Evolutionary conservation across 2,888 invertebrate genomes (phyloP).

Genomic region (Caenorhabditis afra): DNA sequence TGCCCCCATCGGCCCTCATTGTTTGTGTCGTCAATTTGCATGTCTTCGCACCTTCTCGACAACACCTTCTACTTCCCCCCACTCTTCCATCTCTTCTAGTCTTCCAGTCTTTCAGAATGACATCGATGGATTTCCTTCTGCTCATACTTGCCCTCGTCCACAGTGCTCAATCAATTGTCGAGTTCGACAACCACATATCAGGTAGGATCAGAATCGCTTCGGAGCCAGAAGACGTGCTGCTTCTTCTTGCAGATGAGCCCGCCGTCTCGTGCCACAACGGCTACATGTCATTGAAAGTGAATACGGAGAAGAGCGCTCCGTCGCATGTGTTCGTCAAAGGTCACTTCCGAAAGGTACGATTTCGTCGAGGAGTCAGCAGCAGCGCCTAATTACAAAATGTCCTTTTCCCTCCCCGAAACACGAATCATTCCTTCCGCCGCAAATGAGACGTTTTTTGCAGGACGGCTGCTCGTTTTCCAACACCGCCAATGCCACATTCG

Average conservation of each 20-base stretch:
- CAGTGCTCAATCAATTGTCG: slow-evolving; percentile 36
- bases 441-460: slow-evolving; percentile 54
- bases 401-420: slow-evolving; percentile 9
- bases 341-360: slow-evolving; percentile 69
- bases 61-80: slow-evolving; percentile 2
- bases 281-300: slow-evolving; percentile 70
- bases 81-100: background rate
- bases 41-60: slow-evolving; percentile 36
- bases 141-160: slow-evolving; percentile 46
- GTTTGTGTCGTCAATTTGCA: slow-evolving; percentile 58
- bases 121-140: slow-evolving; percentile 39
- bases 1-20: slow-evolving; percentile 37
- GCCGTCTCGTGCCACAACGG: slow-evolving; percentile 68
- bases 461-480: slow-evolving; percentile 73
- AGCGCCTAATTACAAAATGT: slow-evolving; percentile 43
- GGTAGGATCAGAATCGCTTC: slow-evolving; percentile 7
- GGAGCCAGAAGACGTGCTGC: background rate
- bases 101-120: slow-evolving; percentile 28
- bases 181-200: slow-evolving; percentile 51
- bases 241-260: slow-evolving; percentile 73
- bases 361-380: slow-evolving; percentile 4
- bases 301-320: slow-evolving; percentile 67
- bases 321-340: slow-evolving; percentile 78
- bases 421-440: slow-evolving; percentile 16
- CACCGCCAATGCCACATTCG: slow-evolving; percentile 72